Percentiles rank a stretch among this genome's conserved stretches.
These are phyloP conservation scores for Drosophila pruinosa DNA, from an alignment of 1,140 invertebrate genomes.

Conservation along the genomic window DNA sequence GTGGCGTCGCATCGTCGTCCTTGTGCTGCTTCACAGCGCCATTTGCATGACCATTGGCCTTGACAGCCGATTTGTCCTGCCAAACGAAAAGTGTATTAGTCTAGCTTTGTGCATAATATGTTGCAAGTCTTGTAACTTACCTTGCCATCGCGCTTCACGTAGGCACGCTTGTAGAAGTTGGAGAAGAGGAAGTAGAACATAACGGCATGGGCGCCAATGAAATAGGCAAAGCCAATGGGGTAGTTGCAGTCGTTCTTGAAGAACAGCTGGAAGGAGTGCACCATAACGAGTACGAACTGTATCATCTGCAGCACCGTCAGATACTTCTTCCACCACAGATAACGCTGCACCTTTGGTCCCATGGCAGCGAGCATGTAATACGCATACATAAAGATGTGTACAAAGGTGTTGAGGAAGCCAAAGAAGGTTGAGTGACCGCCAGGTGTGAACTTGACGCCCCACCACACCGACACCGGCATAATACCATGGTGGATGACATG, in stretches of 20 bases:
- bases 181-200: constrained; percentile 92
- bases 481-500: constrained; percentile 96
- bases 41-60: constrained; percentile 74
- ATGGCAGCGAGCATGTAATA: constrained; percentile 95
- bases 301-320: constrained; percentile 94
- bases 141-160: constrained; percentile 83
- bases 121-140: constrained; percentile 7
- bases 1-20: constrained; percentile 40
- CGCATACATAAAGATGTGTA: constrained; percentile 95
- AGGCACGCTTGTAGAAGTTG: constrained; percentile 89
- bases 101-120: neutral
- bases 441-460: constrained; percentile 95
- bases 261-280: constrained; percentile 92
- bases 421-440: constrained; percentile 90
- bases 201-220: constrained; percentile 89
- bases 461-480: constrained; percentile 96
- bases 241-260: constrained; percentile 93
- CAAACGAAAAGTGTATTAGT: neutral
- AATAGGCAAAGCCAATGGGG: constrained; percentile 89
- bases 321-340: constrained; percentile 97
- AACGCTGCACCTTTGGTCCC: constrained; percentile 92
- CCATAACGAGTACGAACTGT: constrained; percentile 91
- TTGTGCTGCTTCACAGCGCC: constrained; percentile 63
- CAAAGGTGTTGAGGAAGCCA: constrained; percentile 93
- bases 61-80: constrained; percentile 63